Conservation (phyloP, 2,888 invertebrate genomes). For the Cylindroiulus punctatus region DNA sequence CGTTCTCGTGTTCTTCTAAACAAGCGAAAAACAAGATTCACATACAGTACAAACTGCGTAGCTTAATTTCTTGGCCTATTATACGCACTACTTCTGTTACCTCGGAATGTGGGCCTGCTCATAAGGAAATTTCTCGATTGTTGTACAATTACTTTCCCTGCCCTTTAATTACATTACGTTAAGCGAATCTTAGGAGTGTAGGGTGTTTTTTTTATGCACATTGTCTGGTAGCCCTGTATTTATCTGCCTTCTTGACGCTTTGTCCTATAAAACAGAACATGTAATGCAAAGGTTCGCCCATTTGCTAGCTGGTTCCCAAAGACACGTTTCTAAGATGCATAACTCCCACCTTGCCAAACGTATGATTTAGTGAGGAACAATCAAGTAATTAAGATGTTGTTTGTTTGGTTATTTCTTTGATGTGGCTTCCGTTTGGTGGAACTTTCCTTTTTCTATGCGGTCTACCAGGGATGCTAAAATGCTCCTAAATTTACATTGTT, state of each 20-base stretch:
- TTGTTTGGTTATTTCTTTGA: not conserved
- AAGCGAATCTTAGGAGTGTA: not conserved
- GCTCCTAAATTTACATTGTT: not conserved
- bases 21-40: too few relatives aligned
- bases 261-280: not conserved
- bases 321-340: not conserved
- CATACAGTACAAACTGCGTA: too few relatives aligned
- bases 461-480: not conserved
- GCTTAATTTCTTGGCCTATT: too few relatives aligned
- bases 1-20: not conserved
- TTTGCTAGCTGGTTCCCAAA: not conserved
- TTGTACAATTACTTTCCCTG: not conserved
- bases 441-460: not conserved
- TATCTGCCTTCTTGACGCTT: not conserved
- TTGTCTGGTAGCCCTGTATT: not conserved
- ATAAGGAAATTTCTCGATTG: not conserved
- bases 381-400: constrained; percentile 7
- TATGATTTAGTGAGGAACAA: not conserved
- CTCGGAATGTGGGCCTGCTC: not conserved
- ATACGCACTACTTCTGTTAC: not conserved
- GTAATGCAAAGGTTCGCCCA: not conserved
- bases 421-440: not conserved
- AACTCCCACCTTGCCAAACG: not conserved
- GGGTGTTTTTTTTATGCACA: not conserved
- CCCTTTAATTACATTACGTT: not conserved